Evolutionary conservation across 2,113 vertebrate genomes (phyloP).

Genomic region (Pollachius pollachius): DNA sequence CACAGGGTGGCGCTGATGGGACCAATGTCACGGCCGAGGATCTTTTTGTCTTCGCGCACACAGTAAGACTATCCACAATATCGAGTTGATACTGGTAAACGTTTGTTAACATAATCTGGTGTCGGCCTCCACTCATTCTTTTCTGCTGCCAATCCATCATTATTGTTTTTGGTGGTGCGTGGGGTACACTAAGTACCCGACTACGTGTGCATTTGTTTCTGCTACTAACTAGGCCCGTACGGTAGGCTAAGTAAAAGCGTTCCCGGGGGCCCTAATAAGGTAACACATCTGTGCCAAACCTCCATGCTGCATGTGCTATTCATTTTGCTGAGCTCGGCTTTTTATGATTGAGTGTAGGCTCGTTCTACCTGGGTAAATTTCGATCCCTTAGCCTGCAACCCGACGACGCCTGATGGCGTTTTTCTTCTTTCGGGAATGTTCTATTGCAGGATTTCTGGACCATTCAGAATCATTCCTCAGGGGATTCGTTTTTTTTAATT

Average conservation of each 20-base stretch:
- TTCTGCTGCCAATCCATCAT: too few species aligned
- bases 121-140: too few species aligned
- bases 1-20: constrained; percentile 92
- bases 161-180: neutral
- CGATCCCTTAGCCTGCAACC: neutral
- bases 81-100: too few species aligned
- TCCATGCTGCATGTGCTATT: constrained; percentile 65
- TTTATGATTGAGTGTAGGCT: constrained; percentile 54
- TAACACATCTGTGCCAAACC: constrained; percentile 57
- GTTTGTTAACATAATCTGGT: too few species aligned
- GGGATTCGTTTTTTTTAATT: too few species aligned
- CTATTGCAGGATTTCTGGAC: too few species aligned
- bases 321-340: constrained; percentile 59
- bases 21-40: constrained; percentile 98
- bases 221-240: constrained; percentile 30
- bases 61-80: constrained; percentile 19
- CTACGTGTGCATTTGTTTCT: constrained; percentile 27
- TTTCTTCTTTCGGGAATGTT: too few species aligned
- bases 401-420: too few species aligned
- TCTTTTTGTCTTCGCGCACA: constrained; percentile 38
- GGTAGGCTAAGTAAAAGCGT: constrained; percentile 32
- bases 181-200: neutral
- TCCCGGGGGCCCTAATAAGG: constrained; percentile 62
- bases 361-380: constrained; percentile 50
- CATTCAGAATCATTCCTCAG: too few species aligned